These are phyloP conservation scores for Onychomys arenicola DNA, from an alignment of 2,797 vertebrate genomes.

Conservation along the genomic window DNA sequence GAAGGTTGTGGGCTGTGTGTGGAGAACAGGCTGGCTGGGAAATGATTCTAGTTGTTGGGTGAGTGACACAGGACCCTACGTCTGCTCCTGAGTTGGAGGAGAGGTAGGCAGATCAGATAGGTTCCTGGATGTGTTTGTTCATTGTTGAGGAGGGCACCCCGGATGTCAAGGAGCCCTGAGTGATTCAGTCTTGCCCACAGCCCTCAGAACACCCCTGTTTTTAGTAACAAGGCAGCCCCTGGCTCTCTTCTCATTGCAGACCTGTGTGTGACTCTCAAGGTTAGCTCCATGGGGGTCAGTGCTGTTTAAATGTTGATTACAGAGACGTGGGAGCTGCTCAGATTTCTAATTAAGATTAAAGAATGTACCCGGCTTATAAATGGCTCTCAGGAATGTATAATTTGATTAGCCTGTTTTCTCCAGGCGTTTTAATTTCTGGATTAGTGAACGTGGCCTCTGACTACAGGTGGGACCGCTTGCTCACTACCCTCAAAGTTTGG, in stretches of 20 bases:
- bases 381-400: constrained; percentile 86
- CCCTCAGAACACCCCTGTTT: background rate
- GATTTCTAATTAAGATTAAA: constrained; percentile 92
- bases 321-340: constrained; percentile 85
- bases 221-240: background rate
- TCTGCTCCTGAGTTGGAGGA: background rate
- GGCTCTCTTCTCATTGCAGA: background rate
- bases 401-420: constrained; percentile 85
- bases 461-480: constrained; percentile 15
- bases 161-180: background rate
- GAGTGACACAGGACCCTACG: background rate
- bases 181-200: background rate
- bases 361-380: constrained; percentile 84
- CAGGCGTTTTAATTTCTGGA: constrained; percentile 62
- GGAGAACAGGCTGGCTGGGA: background rate
- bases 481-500: background rate
- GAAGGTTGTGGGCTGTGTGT: background rate
- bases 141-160: background rate
- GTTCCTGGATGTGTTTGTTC: background rate
- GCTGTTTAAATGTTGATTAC: constrained; percentile 84
- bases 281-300: constrained; percentile 81
- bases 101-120: background rate
- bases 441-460: constrained; percentile 63
- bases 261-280: constrained; percentile 80
- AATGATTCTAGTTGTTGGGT: background rate